phyloP scores from a whole-genome alignment of 2,888 invertebrate species.

The Carcina quercana region DNA sequence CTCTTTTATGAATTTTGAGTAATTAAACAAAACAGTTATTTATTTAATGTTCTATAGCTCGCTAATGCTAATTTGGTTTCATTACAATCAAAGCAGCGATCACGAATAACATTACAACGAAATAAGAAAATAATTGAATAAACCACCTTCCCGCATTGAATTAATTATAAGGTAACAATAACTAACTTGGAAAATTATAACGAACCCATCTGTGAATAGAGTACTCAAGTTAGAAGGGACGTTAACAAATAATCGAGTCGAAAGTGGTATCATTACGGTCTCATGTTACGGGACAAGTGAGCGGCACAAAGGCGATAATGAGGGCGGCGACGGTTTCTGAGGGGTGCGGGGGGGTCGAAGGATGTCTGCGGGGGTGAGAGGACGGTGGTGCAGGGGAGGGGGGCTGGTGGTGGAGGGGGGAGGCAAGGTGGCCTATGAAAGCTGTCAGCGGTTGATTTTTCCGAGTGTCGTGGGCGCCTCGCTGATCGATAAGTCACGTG shows the following conservation, averaged over 20 bases:
- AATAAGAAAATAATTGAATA: no score
- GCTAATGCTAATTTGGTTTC: no score
- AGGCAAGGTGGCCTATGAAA: constrained; percentile 57
- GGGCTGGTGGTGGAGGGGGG: constrained; percentile 15
- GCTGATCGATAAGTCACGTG: constrained; percentile 74
- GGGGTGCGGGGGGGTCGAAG: constrained; percentile 12
- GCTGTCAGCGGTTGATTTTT: constrained; percentile 75
- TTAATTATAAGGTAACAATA: no score
- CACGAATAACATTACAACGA: no score
- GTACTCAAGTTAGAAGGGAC: constrained; percentile 21
- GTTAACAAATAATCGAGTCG: constrained; percentile 45
- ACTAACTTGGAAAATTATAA: no score
- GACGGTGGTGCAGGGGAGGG: constrained; percentile 5
- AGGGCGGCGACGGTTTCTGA: constrained; percentile 39
- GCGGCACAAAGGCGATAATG: constrained; percentile 72
- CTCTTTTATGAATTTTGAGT: no score
- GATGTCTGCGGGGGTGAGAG: constrained; percentile 12
- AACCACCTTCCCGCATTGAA: no score
- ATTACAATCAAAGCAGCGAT: no score
- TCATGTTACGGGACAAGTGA: constrained; percentile 68
- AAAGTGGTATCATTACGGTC: constrained; percentile 64
- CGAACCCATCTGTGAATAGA: no score
- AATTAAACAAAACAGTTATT: no score
- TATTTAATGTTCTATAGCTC: no score
- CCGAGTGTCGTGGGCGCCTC: constrained; percentile 69